phyloP scores from a whole-genome alignment of 2,113 vertebrate species.

The Galbula dea region DNA sequence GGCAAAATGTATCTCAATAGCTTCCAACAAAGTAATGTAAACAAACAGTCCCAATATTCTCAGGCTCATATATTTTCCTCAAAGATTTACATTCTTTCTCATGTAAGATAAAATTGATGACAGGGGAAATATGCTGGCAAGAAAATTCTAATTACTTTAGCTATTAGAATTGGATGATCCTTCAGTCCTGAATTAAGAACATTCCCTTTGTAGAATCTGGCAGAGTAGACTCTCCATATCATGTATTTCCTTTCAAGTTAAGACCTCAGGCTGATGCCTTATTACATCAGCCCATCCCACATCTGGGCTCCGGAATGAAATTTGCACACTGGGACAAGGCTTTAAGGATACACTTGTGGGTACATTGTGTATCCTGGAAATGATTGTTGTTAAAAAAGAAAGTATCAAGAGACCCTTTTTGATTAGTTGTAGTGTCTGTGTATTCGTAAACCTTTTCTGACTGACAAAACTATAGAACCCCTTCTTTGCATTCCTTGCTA shows the following conservation, averaged over 20 bases:
- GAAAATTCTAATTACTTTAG: constrained; percentile 27
- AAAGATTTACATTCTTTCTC: constrained; percentile 29
- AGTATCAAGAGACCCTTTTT: background rate
- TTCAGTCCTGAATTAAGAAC: constrained; percentile 18
- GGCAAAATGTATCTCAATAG: background rate
- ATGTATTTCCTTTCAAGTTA: background rate
- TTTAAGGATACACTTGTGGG: background rate
- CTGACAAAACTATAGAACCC: background rate
- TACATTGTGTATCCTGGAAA: background rate
- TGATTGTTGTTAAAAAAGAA: background rate
- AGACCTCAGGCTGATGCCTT: background rate
- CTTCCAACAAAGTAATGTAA: constrained; percentile 44
- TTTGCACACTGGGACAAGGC: background rate
- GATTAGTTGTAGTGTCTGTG: background rate
- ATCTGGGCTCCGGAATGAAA: background rate
- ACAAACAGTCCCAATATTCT: constrained; percentile 11
- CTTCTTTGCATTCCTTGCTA: background rate
- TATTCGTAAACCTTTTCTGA: background rate
- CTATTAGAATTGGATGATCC: background rate
- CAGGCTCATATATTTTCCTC: constrained; percentile 4
- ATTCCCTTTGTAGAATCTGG: constrained; percentile 5
- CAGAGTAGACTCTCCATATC: background rate
- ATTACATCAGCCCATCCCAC: background rate
- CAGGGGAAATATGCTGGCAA: constrained; percentile 41
- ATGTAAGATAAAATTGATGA: constrained; percentile 20